Evolutionary conservation across 2,113 vertebrate genomes (phyloP), one percentile per base, ranked within the genome.

Genomic region (Isichthys henryi): DNA sequence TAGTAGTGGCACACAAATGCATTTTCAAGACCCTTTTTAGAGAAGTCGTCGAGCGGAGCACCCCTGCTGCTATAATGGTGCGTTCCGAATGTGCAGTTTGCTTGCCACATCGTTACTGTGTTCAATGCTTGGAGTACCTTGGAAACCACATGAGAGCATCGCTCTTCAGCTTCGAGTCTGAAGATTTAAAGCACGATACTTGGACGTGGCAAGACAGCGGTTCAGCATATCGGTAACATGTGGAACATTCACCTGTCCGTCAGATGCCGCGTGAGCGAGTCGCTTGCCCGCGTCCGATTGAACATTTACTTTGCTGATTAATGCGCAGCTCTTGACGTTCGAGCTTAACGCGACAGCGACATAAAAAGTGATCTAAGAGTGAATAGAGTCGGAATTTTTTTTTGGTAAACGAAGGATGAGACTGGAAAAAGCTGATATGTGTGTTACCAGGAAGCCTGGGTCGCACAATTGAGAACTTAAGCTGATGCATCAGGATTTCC

Each of bases 61-160:
- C 92, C 92, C 27, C 46, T 56, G 0, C 58, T 56, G 19, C 2
- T 53, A 3, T 56, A 93, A 92, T 96, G 94, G 96, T 96, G 8
- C 89, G 89, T 90, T 92, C 95, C 93, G 46, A 90, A 77, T 92
- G 92, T 91, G 94, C 93, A 92, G 93, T 93, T 39, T 93, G 88
- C 62, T 92, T 91, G 95, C 82, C 91, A 89, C 92, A 48, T 90
- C 93, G 86, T 89, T 90, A 88, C 90, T 2, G 17, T 8, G 82
- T 84, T 48, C 82, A 15, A 21, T 84, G 45, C 82, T 82, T 35
- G 27, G 17, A 80, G 35, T 17, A 27, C n/a, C 39, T 23, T 6
- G 21, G 21, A 23, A 10, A 48, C 39, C 35, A 7, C 15, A 43
- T 8, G 39, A 48, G 45, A 84, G 35, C 80, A 46, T 83, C 80